Evolutionary conservation across 1,140 invertebrate species (phyloP).

Genomic region (Drosophila guanche): DNA sequence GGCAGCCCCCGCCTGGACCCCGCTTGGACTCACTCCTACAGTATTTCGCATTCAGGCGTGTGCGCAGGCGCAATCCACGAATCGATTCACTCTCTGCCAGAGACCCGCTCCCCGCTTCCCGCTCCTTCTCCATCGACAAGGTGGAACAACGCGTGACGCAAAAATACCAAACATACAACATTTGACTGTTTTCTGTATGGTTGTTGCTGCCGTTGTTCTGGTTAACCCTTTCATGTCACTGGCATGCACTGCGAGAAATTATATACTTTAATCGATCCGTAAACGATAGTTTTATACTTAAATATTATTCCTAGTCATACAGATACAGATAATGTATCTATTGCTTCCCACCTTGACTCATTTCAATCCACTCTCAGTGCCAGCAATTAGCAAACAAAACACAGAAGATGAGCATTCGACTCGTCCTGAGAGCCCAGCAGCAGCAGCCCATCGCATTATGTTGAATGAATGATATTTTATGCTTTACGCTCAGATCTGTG

Average conservation of each 20-base stretch:
- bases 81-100: constrained; percentile 33
- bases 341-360: no score
- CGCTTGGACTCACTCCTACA: constrained; percentile 6
- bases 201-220: constrained; percentile 39
- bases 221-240: constrained; percentile 64
- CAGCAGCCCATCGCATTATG: constrained; percentile 52
- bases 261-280: background rate
- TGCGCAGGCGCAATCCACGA: constrained; percentile 68
- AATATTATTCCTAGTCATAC: no score
- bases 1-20: constrained; percentile 6
- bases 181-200: constrained; percentile 52
- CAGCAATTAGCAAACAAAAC: constrained; percentile 10
- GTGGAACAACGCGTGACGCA: constrained; percentile 76
- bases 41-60: constrained; percentile 75
- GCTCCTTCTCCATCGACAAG: constrained; percentile 23
- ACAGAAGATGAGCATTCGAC: constrained; percentile 28
- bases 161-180: constrained; percentile 77
- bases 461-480: constrained; percentile 80
- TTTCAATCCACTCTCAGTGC: background rate
- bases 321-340: no score
- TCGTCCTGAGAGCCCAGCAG: constrained; percentile 10
- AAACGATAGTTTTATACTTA: background rate
- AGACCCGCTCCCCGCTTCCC: background rate
- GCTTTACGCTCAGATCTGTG: constrained; percentile 72
- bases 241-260: constrained; percentile 45